A percentile compares a stretch with the other conserved stretches of the same genome.
phyloP scores from a whole-genome alignment of 2,113 vertebrate species.

The Pan paniscus region DNA sequence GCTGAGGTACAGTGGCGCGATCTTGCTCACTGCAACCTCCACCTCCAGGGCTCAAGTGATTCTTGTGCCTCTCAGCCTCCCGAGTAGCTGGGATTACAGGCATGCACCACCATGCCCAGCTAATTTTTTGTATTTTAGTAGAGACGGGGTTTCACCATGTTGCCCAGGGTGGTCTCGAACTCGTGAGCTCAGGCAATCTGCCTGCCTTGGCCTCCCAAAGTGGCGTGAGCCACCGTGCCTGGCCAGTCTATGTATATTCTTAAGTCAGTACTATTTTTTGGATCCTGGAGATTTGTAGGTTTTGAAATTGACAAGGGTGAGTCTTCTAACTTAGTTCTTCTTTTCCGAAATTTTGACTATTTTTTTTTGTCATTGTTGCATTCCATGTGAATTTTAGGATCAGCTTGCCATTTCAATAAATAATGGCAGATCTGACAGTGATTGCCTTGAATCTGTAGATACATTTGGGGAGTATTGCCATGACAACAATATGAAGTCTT shows the following conservation, averaged over 20 bases:
- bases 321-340: slow-evolving; percentile 1
- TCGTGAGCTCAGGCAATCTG: no score
- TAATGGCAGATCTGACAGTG: background rate
- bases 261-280: background rate
- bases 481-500: background rate
- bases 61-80: no score
- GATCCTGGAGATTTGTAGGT: background rate
- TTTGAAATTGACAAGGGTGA: background rate
- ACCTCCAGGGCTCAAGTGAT: no score
- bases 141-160: no score
- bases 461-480: background rate
- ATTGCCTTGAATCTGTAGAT: background rate
- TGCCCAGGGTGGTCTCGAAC: no score
- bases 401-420: background rate
- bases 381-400: slow-evolving; percentile 10
- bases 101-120: no score
- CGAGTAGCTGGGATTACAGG: no score
- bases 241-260: background rate
- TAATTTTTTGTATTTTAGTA: no score
- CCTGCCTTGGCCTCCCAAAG: no score
- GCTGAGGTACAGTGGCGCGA: no score
- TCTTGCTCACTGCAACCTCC: no score
- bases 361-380: background rate
- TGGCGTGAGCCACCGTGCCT: no score
- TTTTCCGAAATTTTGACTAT: background rate